Conservation (phyloP, 2,888 invertebrate species). For the Hermodice carunculata region DNA sequence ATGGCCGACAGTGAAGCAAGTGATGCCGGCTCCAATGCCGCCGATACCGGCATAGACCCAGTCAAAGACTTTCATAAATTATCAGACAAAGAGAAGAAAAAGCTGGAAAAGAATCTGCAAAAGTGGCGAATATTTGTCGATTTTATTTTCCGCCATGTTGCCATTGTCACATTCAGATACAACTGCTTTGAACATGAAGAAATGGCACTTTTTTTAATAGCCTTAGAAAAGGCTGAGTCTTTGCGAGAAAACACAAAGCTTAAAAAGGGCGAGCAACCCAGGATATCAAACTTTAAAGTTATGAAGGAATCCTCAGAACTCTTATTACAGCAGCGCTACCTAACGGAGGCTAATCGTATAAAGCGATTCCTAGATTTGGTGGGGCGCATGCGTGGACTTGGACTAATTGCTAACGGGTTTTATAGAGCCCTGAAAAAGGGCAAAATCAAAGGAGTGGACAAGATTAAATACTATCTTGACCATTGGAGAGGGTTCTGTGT, state of each 20-base stretch:
- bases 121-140: slow-evolving; percentile 42
- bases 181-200: slow-evolving; percentile 41
- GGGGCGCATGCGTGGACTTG: slow-evolving; percentile 37
- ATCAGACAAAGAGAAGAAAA: slow-evolving; percentile 37
- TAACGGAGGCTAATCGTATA: slow-evolving; percentile 29
- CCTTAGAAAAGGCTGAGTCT: slow-evolving; percentile 38
- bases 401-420: slow-evolving; percentile 38
- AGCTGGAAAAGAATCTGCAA: slow-evolving; percentile 35
- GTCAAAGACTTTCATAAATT: slow-evolving; percentile 16
- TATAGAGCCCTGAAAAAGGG: slow-evolving; percentile 41
- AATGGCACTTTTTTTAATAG: slow-evolving; percentile 28
- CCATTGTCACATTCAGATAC: slow-evolving; percentile 40
- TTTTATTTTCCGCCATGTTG: slow-evolving; percentile 39
- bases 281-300: slow-evolving; percentile 29
- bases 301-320: slow-evolving; percentile 35
- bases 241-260: slow-evolving; percentile 27
- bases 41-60: slow-evolving; percentile 25
- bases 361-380: slow-evolving; percentile 31
- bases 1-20: slow-evolving; percentile 12
- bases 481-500: slow-evolving; percentile 42
- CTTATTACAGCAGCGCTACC: slow-evolving; percentile 14
- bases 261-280: slow-evolving; percentile 37
- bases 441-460: slow-evolving; percentile 36
- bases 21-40: slow-evolving; percentile 9
- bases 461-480: slow-evolving; percentile 38